phyloP scores from a whole-genome alignment of 2,888 invertebrate species.

The Mythimna vitellina region DNA sequence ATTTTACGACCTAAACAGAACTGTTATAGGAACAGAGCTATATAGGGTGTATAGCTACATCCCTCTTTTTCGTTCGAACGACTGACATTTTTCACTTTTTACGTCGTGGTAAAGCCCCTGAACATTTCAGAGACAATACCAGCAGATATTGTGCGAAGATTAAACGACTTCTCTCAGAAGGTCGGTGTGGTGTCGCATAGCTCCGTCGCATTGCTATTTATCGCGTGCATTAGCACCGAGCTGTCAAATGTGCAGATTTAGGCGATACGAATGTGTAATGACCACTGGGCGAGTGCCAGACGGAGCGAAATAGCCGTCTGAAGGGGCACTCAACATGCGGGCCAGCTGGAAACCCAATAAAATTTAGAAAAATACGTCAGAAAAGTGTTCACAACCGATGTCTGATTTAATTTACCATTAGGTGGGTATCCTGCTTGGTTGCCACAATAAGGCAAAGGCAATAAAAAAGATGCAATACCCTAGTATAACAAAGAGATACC shows the following conservation, averaged over 20 bases:
- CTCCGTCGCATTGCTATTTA: constrained; percentile 57
- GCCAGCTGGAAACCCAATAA: background rate
- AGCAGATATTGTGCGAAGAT: constrained; percentile 13
- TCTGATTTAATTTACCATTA: background rate
- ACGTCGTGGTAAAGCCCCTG: background rate
- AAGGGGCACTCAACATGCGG: constrained; percentile 38
- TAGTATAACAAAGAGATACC: background rate
- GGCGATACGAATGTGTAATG: constrained; percentile 65
- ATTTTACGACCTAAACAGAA: too few species aligned
- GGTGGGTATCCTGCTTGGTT: background rate
- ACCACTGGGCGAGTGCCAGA: constrained; percentile 79
- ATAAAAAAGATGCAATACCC: background rate
- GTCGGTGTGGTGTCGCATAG: constrained; percentile 20
- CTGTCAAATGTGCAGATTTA: constrained; percentile 64
- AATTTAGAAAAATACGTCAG: background rate
- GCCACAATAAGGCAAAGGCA: background rate
- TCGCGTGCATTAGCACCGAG: constrained; percentile 58
- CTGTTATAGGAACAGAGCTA: too few species aligned
- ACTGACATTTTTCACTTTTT: too few species aligned
- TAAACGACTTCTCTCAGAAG: constrained; percentile 42
- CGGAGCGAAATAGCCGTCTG: constrained; percentile 72
- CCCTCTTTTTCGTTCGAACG: too few species aligned
- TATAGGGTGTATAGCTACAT: too few species aligned
- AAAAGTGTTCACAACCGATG: background rate
- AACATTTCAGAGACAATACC: constrained; percentile 10